Evolutionary conservation across 2,888 invertebrate species (phyloP).

Genomic region (Tridacna crocea): DNA sequence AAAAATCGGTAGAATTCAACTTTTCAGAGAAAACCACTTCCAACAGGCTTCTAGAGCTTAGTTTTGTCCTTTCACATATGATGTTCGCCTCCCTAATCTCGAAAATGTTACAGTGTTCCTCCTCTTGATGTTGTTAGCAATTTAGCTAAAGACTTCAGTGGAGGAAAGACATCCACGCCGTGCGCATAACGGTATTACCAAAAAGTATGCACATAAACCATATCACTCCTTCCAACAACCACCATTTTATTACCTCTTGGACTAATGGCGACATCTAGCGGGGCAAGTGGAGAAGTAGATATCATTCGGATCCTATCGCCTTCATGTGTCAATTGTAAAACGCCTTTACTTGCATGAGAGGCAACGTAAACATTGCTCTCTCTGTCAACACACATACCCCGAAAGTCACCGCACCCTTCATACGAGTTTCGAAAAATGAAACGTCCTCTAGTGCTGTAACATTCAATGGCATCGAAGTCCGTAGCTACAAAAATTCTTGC

Average conservation of each 20-base stretch:
- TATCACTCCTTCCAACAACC: slow-evolving; percentile 50
- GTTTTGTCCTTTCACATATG: too few relatives aligned
- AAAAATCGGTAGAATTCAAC: too few relatives aligned
- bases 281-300: slow-evolving; percentile 48
- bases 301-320: slow-evolving; percentile 55
- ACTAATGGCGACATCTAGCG: slow-evolving; percentile 47
- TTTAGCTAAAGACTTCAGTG: too few relatives aligned
- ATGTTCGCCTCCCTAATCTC: too few relatives aligned
- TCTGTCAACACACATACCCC: slow-evolving; percentile 46
- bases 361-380: slow-evolving; percentile 52
- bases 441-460: slow-evolving; percentile 44
- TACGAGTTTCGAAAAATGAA: slow-evolving; percentile 51
- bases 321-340: slow-evolving; percentile 43
- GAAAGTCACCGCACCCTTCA: slow-evolving; percentile 48
- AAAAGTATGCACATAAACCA: slow-evolving; percentile 49
- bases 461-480: slow-evolving; percentile 50
- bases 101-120: too few relatives aligned
- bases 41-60: too few relatives aligned
- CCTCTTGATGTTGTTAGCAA: too few relatives aligned
- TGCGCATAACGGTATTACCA: slow-evolving; percentile 10
- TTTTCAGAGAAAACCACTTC: too few relatives aligned
- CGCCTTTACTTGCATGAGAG: slow-evolving; percentile 46
- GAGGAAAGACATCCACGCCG: too few relatives aligned
- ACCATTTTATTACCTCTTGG: slow-evolving; percentile 52
- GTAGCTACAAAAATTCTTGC: slow-evolving; percentile 46